These are phyloP conservation scores for Rhynchophorus ferrugineus DNA, from an alignment of 1,140 invertebrate species.

Conservation along the genomic window DNA sequence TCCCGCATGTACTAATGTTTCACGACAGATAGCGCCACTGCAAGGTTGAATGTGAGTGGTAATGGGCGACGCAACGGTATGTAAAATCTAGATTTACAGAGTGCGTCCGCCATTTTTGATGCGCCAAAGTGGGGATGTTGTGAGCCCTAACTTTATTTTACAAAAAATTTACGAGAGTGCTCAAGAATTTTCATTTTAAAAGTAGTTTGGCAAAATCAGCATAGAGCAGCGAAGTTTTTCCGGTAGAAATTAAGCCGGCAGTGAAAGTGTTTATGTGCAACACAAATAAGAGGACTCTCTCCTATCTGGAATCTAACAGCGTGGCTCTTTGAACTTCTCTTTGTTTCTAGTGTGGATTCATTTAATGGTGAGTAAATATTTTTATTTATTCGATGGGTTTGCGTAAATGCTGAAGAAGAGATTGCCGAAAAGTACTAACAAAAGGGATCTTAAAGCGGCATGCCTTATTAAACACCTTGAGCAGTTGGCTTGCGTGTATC, in stretches of 20 bases:
- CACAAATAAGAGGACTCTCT: conserved; percentile 25
- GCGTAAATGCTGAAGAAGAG: background rate
- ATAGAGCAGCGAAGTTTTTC: conserved; percentile 5
- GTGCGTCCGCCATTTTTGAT: conserved; percentile 38
- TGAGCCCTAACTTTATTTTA: conserved; percentile 29
- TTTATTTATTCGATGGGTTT: background rate
- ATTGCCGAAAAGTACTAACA: background rate
- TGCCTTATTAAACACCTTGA: conserved; percentile 13
- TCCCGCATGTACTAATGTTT: too few species aligned
- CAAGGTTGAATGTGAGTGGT: background rate
- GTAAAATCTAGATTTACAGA: conserved; percentile 30
- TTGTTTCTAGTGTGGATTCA: conserved; percentile 35
- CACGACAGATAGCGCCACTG: background rate
- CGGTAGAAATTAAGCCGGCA: conserved; percentile 17
- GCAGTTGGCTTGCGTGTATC: conserved; percentile 16
- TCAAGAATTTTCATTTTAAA: conserved; percentile 26
- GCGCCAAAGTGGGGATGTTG: conserved; percentile 36
- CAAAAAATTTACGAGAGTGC: conserved; percentile 31
- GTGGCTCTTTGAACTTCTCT: conserved; percentile 37
- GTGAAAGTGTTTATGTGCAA: conserved; percentile 34
- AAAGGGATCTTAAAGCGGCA: conserved; percentile 3
- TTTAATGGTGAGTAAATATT: conserved; percentile 32
- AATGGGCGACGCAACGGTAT: conserved; percentile 18
- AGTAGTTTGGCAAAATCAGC: conserved; percentile 10
- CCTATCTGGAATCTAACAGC: conserved; percentile 36